phyloP scores from a whole-genome alignment of 2,113 vertebrate species.

The Orthonyx spaldingii region DNA sequence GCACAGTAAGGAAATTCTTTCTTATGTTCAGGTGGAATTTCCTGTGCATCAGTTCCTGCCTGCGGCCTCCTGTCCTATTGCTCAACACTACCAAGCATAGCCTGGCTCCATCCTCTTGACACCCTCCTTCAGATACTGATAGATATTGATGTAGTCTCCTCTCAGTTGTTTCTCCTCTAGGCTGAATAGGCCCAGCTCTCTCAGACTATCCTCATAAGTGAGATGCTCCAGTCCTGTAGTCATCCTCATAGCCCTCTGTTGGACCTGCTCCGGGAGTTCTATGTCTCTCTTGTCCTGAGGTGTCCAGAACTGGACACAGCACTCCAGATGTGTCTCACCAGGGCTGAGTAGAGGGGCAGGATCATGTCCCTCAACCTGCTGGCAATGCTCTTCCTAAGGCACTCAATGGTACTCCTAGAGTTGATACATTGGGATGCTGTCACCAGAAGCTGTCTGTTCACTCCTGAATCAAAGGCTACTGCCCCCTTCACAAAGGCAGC shows the following conservation, averaged over 20 bases:
- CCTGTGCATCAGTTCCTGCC: background rate
- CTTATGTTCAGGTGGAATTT: background rate
- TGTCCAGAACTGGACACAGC: background rate
- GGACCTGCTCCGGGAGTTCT: background rate
- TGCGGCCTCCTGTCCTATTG: background rate
- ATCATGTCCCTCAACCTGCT: background rate
- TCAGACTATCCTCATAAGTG: background rate
- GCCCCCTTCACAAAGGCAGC: background rate
- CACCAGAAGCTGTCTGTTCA: background rate
- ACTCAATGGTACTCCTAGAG: background rate
- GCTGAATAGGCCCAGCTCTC: background rate
- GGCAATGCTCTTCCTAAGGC: background rate
- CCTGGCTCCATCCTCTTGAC: background rate
- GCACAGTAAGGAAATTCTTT: background rate
- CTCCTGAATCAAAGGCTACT: background rate
- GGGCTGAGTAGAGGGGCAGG: background rate
- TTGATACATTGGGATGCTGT: fast-evolving
- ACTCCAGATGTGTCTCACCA: background rate
- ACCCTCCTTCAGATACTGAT: background rate
- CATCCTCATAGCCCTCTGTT: background rate
- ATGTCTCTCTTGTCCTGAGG: background rate
- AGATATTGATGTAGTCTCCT: background rate
- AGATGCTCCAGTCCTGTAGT: background rate
- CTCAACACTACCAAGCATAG: background rate
- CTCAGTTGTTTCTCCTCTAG: background rate